A percentile compares a stretch with the other conserved stretches of the same genome.
Evolutionary conservation across 2,113 vertebrate genomes (phyloP).

Genomic region (Pagrus major): DNA sequence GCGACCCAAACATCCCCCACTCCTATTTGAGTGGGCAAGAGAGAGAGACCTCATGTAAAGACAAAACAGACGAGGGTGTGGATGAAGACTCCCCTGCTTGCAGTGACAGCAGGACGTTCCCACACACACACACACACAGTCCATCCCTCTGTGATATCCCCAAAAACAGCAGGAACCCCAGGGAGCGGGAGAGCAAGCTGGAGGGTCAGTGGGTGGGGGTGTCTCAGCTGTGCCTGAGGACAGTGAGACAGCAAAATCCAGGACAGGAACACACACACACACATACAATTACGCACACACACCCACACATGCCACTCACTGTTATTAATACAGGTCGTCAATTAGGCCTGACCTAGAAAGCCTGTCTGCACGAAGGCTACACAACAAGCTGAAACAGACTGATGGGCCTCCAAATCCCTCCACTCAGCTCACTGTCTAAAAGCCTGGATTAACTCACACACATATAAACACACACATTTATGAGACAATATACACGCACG

Average conservation of each 20-base stretch:
- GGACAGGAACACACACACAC: constrained; percentile 50
- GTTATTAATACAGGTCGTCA: constrained; percentile 75
- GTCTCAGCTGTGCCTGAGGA: constrained; percentile 55
- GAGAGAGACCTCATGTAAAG: constrained; percentile 39
- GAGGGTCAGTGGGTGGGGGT: background rate
- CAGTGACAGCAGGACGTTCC: constrained; percentile 45
- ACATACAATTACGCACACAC: constrained; percentile 36
- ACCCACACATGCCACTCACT: constrained; percentile 50
- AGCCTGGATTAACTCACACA: constrained; percentile 70
- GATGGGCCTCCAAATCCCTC: constrained; percentile 49
- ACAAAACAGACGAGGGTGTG: constrained; percentile 31
- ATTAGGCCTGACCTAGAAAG: constrained; percentile 80
- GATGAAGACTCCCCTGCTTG: constrained; percentile 23
- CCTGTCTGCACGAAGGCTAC: constrained; percentile 72
- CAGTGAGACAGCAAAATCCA: constrained; percentile 73
- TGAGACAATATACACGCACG: constrained; percentile 22
- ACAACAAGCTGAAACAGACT: constrained; percentile 60
- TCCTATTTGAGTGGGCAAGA: constrained; percentile 5
- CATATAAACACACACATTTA: constrained; percentile 45
- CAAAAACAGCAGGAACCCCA: constrained; percentile 31
- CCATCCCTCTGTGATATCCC: constrained; percentile 9
- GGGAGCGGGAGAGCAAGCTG: background rate
- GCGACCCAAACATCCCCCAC: constrained; percentile 15
- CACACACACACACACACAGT: constrained; percentile 28
- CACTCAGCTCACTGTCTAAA: constrained; percentile 52